Evolutionary conservation across 2,888 invertebrate genomes (phyloP), one percentile per base, ranked within the genome.

Genomic region (Coelinius sp.): DNA sequence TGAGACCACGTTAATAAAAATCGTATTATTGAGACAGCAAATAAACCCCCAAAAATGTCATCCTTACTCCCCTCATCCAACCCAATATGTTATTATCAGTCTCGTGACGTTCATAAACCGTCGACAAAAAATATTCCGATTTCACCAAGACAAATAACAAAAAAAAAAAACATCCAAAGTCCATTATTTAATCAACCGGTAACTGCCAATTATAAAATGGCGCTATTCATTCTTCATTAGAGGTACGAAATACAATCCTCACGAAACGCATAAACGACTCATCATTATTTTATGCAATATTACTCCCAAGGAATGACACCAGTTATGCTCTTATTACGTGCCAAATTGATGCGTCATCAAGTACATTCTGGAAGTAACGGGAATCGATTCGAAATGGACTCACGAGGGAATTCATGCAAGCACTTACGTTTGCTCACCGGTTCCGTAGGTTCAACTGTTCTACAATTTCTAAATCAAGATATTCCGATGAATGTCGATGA

Each of bases 331-430:
- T 22, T 53, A 35, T 24, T 22, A 75, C 20, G 62, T 73, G 73
- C 75, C 77, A 70, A 74, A 64, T 62, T 49, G 52, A 80, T 78
- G 76, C 80, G 82, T 82, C 81, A 81, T 63, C 67, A 35, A 31
- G 35, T 59, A 59, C 59, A 59, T 59, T 59, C 59, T 59, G 59
- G 59, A 59, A 59, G 35, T 59, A 59, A 35, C 8, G 14, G 53
- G 8, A 59, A 59, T 59, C 59, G 14, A 59, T 59, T 6, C 10
- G 10, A 56, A 17, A n/a, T n/a, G n/a, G 59, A 53, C n/a, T 3
- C 25, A 25, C n/a, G 8, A 7, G 7, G 3, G 27, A 14, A 27
- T 35, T 22, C 8, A 22, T 27, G 27, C 8, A 25, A 10, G 27
- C 8, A 25, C 22, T 53, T 22, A 25, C 53, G n/a, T 53, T 53